Percentiles rank a stretch among this genome's conserved stretches.
phyloP scores from a whole-genome alignment of 2,797 vertebrate species.

The Phoeniculus purpureus region DNA sequence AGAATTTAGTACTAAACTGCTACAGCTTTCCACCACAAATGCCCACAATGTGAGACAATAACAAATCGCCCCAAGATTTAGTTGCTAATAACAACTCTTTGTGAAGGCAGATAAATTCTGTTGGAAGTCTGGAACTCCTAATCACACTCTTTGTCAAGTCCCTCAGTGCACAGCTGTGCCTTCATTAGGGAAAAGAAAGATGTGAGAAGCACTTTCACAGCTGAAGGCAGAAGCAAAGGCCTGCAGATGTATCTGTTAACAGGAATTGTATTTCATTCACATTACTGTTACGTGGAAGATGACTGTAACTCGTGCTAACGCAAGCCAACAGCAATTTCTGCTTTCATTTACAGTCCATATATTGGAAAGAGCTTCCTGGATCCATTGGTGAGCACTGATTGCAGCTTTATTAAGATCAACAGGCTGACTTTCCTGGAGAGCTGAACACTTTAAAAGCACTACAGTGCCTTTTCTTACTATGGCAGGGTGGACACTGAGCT shows the following conservation, averaged over 20 bases:
- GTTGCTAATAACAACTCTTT: not conserved
- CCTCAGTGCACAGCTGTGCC: slow-evolving; percentile 44
- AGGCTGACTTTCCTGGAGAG: not conserved
- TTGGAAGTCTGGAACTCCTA: slow-evolving; percentile 7
- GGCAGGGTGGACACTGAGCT: not conserved
- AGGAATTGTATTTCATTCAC: not conserved
- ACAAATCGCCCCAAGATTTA: not conserved
- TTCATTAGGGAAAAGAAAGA: not conserved
- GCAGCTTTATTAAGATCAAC: not conserved
- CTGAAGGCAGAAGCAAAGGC: slow-evolving; percentile 17
- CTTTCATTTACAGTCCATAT: not conserved
- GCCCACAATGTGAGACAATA: not conserved
- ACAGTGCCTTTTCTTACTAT: too few species aligned
- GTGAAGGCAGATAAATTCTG: not conserved
- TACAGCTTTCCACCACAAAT: not conserved
- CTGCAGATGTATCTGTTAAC: not conserved
- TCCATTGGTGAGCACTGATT: not conserved
- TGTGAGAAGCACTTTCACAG: not conserved
- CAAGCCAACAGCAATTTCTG: not conserved
- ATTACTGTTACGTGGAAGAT: not conserved
- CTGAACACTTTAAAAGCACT: not conserved
- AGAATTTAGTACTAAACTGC: not conserved
- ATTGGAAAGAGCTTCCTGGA: not conserved
- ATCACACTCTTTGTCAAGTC: slow-evolving; percentile 9
- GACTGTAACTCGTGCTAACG: not conserved